Base-by-base conservation (phyloP, 2,113 vertebrate species). In the Gambusia affinis region DNA sequence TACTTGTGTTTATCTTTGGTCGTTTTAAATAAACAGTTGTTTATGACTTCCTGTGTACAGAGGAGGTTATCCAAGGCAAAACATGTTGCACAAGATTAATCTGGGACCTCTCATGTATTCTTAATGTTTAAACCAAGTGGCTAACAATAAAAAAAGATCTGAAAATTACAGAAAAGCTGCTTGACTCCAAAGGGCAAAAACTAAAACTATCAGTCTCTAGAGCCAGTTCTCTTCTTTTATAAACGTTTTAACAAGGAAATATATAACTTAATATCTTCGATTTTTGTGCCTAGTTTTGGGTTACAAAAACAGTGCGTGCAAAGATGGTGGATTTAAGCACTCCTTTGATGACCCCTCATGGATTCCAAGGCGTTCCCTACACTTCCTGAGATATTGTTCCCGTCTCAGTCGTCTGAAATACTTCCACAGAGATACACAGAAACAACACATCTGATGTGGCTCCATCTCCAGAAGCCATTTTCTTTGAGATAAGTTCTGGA, bases 1-100 rank as follows among this genome's bases (percentile, higher is more conserved):
- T 63, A 19, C 22, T 78, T 6, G 22, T 2, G 47, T 71, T 73
- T 64, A 71, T 76, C 62, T 57, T 54, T 30, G 66, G 64, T 63
- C 75, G 33, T 33, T 37, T 27, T 51, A 72, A 64, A n/a, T 77
- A 76, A 83, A 78, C 67, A 57, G 2, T 3, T 2, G 27, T 39
- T 65, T 29, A 51, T 64, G 27, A 62, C 67, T 74, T 84, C 79
- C 82, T 77, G 73, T 39, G 24, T 10, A 1, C 47, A 37, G 12
- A 19, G 6, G 37, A 51, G 29, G 29, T 28, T 57, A 57, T 78
- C 44, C 42, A 29, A 31, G 6, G 39, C 19, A 67, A 0, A 12
- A 0, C 35, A 29, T 11, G 10, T 6, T 37, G 15, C 19, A 44
- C 61, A 61, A 7, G 22, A 33, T 42, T 42, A 42, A 42, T 42